phyloP scores from a whole-genome alignment of 2,797 vertebrate genomes.

The Lithobates sylvaticus region DNA sequence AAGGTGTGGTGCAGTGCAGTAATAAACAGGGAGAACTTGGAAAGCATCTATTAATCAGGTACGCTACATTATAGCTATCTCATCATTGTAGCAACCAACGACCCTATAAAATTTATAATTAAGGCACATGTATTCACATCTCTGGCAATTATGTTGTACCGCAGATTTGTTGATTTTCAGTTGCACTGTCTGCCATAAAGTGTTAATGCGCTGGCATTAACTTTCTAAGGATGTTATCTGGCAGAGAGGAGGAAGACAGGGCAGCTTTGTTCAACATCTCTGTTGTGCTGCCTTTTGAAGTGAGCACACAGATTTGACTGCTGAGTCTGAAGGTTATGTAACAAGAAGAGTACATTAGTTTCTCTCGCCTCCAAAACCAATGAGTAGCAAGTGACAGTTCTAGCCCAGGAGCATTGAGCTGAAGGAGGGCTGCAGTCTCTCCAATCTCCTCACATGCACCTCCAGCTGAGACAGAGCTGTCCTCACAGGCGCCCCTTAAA shows the following conservation, averaged over 20 bases:
- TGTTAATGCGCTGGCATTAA: constrained; percentile 46
- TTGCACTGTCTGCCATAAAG: neutral
- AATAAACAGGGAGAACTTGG: constrained; percentile 38
- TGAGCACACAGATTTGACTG: constrained; percentile 68
- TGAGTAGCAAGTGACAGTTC: constrained; percentile 76
- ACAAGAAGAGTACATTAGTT: constrained; percentile 74
- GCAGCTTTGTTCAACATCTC: constrained; percentile 45
- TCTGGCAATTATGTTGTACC: no score
- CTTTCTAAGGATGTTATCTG: constrained; percentile 50
- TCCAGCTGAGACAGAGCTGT: constrained; percentile 57
- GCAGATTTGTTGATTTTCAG: neutral
- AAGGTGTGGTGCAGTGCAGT: constrained; percentile 59
- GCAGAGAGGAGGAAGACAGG: constrained; percentile 51
- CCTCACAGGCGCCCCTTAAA: constrained; percentile 40
- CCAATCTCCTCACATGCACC: constrained; percentile 57
- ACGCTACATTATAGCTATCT: constrained; percentile 10
- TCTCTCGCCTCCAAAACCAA: constrained; percentile 73
- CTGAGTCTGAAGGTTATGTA: constrained; percentile 77
- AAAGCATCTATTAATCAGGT: constrained; percentile 5
- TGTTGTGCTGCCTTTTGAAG: constrained; percentile 64
- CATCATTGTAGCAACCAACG: neutral
- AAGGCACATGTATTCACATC: no score
- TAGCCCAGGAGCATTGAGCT: constrained; percentile 69
- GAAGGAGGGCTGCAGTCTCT: constrained; percentile 57
- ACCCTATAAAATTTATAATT: neutral